Base-by-base conservation (phyloP, 2,888 invertebrate species). In the Mechanitis mazaeus region DNA sequence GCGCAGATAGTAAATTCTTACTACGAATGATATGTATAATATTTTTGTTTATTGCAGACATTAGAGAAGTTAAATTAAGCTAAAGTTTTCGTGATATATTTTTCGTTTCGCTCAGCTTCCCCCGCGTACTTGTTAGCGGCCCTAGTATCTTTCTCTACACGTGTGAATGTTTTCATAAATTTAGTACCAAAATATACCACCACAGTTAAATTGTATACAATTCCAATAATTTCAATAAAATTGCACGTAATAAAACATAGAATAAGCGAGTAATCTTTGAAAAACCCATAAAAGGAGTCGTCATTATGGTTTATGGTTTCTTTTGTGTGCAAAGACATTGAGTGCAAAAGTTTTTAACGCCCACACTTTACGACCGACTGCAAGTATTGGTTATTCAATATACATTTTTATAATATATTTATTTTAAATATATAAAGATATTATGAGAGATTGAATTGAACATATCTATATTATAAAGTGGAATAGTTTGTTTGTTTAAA, bases 311-410 rank as follows among this genome's bases (percentile, higher is more conserved):
- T 83, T 82, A 83, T 74, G 81, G 75, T 54, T 65, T 68, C 72
- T 72, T 72, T 72, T 75, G 71, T 71, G 65, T 67, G 63, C 67
- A 59, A 64, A 64, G 77, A 78, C 76, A 69, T 77, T 72, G 74
- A 76, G 77, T 72, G 75, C 75, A 69, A 73, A 77, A 84, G 76
- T 82, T 84, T 84, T 84, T 80, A 82, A 76, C 73, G 73, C 60
- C 55, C 64, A 55, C 65, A 58, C 65, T 82, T 83, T 83, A 84
- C 73, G 80, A 76, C 42, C 70, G 64, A 71, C 65, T 68, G 68
- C 71, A 70, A 69, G 70, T 74, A 63, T 63, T 63, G 63, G 46
- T 63, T 64, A 61, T 63, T 57, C 75, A 64, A 76, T 63, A 65
- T 33, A 56, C 59, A 45, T 55, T 12, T 35, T 46, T 33, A 45